Conservation (phyloP, 2,888 invertebrate genomes). For the Cordilura impudica region DNA sequence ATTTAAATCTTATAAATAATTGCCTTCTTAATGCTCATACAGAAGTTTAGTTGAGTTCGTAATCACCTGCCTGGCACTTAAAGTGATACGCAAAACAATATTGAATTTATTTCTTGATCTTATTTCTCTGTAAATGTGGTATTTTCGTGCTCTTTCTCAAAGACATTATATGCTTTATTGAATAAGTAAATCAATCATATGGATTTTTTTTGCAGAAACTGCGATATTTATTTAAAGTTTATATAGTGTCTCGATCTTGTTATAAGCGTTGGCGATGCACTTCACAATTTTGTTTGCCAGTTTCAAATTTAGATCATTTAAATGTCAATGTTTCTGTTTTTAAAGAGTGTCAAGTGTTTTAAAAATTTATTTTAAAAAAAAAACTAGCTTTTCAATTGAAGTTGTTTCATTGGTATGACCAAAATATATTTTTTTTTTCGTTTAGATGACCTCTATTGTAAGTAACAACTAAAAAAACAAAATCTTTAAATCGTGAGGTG, state of each 20-base stretch:
- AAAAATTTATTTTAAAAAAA: constrained; percentile 21
- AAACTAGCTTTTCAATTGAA: constrained; percentile 15
- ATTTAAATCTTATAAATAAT: too few species aligned
- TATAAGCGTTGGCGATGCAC: constrained; percentile 49
- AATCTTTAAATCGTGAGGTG: constrained; percentile 60
- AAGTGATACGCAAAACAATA: constrained; percentile 53
- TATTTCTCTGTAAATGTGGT: constrained; percentile 6
- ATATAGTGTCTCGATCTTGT: neutral
- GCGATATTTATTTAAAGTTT: constrained; percentile 4
- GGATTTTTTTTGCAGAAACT: constrained; percentile 14
- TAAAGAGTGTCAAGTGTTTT: constrained; percentile 56
- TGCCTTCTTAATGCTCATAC: too few species aligned
- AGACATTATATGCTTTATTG: constrained; percentile 17
- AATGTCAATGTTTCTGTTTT: constrained; percentile 58
- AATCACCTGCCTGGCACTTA: too few species aligned
- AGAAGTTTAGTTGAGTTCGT: too few species aligned
- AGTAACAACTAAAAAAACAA: constrained; percentile 20
- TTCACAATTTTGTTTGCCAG: constrained; percentile 10
- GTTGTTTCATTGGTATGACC: constrained; percentile 47
- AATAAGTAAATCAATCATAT: constrained; percentile 49
- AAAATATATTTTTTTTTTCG: constrained; percentile 56
- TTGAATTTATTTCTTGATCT: neutral
- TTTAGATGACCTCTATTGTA: constrained; percentile 55
- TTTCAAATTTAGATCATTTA: constrained; percentile 55
- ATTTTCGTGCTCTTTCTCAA: constrained; percentile 13